These are phyloP conservation scores for Typhlomys cinereus DNA, from an alignment of 2,113 vertebrate species.

Conservation along the genomic window DNA sequence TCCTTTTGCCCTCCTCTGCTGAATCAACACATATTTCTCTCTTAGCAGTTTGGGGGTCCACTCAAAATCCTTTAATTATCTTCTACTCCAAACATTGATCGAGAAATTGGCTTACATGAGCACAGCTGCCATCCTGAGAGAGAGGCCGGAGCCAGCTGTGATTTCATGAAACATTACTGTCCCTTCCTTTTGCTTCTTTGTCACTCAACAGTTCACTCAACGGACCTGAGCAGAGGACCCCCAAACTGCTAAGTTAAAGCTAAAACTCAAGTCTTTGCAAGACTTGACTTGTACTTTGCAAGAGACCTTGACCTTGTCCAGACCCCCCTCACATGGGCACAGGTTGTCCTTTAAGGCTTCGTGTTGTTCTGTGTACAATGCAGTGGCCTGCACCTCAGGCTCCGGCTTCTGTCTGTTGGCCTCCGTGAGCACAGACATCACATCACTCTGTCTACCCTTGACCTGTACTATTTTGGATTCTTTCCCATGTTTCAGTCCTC, in stretches of 20 bases:
- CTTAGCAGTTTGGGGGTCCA: not conserved
- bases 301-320: not conserved
- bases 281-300: not conserved
- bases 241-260: not conserved
- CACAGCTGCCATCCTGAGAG: not conserved
- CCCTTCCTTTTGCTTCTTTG: not conserved
- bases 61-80: not conserved
- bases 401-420: not conserved
- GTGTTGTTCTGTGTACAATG: not conserved
- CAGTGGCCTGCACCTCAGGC: no score
- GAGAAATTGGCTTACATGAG: not conserved
- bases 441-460: not conserved
- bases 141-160: not conserved
- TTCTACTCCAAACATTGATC: not conserved
- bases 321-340: not conserved
- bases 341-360: accelerated
- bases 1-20: not conserved
- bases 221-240: not conserved
- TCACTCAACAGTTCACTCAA: not conserved
- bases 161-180: not conserved
- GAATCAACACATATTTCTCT: not conserved
- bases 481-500: not conserved
- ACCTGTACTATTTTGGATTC: not conserved
- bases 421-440: not conserved
- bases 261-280: not conserved